Evolutionary conservation across 2,113 vertebrate species (phyloP).

Genomic region (Cairina moschata): DNA sequence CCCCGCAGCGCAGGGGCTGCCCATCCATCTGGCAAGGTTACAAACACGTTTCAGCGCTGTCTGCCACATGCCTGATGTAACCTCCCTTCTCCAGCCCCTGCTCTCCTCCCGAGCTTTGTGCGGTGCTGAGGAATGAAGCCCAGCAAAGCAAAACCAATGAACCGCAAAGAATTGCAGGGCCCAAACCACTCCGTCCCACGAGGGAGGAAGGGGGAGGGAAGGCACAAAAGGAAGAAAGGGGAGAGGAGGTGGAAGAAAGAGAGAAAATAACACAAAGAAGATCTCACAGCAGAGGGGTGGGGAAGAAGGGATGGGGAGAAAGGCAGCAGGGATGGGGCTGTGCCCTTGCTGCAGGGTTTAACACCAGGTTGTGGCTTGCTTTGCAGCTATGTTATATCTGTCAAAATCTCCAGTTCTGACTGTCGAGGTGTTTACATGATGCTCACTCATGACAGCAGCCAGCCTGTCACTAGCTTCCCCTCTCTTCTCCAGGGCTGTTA

Average conservation of each 20-base stretch:
- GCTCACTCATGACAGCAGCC: slow-evolving; percentile 30
- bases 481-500: neutral
- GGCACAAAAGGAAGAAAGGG: neutral
- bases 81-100: slow-evolving; percentile 9
- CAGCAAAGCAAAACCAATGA: slow-evolving; percentile 40
- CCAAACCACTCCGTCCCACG: neutral
- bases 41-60: slow-evolving; percentile 20
- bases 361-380: slow-evolving; percentile 42
- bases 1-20: slow-evolving; percentile 15
- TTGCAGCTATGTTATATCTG: slow-evolving; percentile 57
- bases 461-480: neutral
- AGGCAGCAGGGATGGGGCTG: slow-evolving; percentile 22
- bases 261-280: slow-evolving; percentile 17
- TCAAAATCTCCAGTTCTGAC: slow-evolving; percentile 48
- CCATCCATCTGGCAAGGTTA: slow-evolving; percentile 66
- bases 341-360: neutral
- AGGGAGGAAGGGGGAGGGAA: neutral
- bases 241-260: neutral
- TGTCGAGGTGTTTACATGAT: slow-evolving; percentile 38
- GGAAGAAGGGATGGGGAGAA: neutral
- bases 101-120: neutral
- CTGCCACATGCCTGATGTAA: slow-evolving; percentile 41
- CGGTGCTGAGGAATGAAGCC: slow-evolving; percentile 18
- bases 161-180: neutral
- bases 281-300: neutral